These are phyloP conservation scores for Pongo pygmaeus DNA, from an alignment of 2,113 vertebrate genomes.

Conservation along the genomic window DNA sequence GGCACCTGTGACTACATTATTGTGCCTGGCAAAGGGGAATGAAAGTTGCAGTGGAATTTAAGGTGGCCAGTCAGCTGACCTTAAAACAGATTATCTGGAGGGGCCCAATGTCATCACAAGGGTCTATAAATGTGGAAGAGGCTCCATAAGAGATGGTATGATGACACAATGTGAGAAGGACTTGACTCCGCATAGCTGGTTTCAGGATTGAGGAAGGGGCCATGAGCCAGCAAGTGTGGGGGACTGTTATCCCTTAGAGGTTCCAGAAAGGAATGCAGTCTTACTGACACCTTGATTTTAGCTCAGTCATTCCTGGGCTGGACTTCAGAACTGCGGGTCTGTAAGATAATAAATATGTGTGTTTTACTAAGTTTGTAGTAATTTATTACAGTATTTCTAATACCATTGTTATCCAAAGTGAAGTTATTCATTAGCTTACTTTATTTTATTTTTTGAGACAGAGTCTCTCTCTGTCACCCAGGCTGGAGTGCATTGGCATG, in stretches of 20 bases:
- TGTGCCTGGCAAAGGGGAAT: not conserved
- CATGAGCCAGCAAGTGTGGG: rapidly evolving
- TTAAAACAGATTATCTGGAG: not conserved
- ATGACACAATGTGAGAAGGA: not conserved
- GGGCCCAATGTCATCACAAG: not conserved
- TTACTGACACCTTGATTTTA: not conserved
- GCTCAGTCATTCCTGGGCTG: not conserved
- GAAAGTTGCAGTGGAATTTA: not conserved
- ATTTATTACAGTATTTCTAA: not conserved
- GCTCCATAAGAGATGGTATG: not conserved
- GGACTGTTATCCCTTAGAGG: too few species aligned
- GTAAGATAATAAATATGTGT: not conserved
- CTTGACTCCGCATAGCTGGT: not conserved
- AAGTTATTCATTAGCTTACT: not conserved
- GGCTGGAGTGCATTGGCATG: too few species aligned
- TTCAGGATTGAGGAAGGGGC: not conserved
- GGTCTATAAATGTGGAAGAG: not conserved
- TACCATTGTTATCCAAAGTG: not conserved
- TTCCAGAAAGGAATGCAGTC: not conserved
- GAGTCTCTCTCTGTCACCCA: too few species aligned
- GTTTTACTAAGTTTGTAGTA: not conserved
- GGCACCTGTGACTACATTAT: not conserved
- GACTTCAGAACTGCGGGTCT: not conserved
- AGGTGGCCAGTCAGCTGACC: not conserved
- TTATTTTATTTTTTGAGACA: too few species aligned